A percentile compares a stretch with the other conserved stretches of the same genome.
phyloP scores from a whole-genome alignment of 2,113 vertebrate genomes.

The Eulemur rufifrons region DNA sequence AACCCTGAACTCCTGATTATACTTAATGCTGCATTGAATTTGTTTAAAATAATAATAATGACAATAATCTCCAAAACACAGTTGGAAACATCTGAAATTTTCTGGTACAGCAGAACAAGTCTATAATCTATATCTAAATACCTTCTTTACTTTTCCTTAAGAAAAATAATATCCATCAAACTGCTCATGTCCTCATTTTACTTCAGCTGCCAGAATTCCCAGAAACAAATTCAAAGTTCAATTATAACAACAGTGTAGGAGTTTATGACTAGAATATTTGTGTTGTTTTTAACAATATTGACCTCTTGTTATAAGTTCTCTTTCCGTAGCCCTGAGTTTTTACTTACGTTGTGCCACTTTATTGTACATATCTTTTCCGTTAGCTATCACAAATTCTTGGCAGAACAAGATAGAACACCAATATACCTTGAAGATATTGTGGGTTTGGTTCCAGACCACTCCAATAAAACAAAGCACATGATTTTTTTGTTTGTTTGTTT shows the following conservation, averaged over 20 bases:
- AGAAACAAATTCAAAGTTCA: background rate
- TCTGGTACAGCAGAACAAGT: background rate
- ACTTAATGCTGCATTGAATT: background rate
- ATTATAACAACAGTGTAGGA: background rate
- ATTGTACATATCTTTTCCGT: background rate
- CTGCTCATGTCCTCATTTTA: background rate
- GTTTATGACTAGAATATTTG: background rate
- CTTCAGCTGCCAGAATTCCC: background rate
- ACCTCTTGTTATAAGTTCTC: background rate
- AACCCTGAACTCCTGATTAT: background rate
- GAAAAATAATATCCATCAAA: background rate
- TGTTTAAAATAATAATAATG: background rate
- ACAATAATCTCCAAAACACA: background rate
- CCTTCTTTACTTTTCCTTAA: background rate
- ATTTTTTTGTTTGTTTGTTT: background rate
- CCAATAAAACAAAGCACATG: background rate
- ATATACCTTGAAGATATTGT: background rate
- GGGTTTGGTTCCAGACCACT: background rate
- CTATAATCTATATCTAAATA: background rate
- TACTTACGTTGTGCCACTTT: background rate
- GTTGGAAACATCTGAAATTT: background rate
- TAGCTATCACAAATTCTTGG: background rate
- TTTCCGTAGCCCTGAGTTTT: background rate
- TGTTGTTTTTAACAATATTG: background rate
- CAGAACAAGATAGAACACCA: background rate